These are phyloP conservation scores for Micoletzkya japonica DNA, from an alignment of 2,888 invertebrate species.

Conservation along the genomic window DNA sequence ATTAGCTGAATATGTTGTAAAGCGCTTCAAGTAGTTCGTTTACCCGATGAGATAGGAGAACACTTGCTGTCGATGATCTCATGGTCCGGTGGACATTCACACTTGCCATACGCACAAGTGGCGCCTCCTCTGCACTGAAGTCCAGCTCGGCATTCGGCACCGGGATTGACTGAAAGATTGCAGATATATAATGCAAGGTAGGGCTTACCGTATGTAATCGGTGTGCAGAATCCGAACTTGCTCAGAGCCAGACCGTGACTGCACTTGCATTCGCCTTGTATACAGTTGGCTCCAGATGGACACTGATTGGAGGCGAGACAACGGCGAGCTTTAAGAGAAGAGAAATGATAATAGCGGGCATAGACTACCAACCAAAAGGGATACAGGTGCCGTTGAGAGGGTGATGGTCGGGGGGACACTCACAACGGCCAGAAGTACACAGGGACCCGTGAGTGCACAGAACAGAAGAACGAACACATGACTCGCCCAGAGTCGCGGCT, in stretches of 20 bases:
- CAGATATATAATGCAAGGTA: not conserved
- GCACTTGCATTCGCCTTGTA: slow-evolving; percentile 49
- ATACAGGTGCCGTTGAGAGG: slow-evolving; percentile 44
- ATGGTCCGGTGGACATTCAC: slow-evolving; percentile 45
- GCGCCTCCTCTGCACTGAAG: slow-evolving; percentile 50
- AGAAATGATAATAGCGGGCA: not conserved
- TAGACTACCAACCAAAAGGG: slow-evolving; percentile 40
- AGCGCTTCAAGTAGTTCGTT: too few relatives aligned
- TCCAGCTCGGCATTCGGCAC: slow-evolving; percentile 46
- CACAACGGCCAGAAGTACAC: slow-evolving; percentile 49
- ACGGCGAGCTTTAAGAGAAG: slow-evolving; percentile 34
- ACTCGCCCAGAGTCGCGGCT: slow-evolving; percentile 50
- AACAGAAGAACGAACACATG: slow-evolving; percentile 41
- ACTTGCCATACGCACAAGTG: slow-evolving; percentile 45
- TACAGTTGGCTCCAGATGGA: slow-evolving; percentile 53
- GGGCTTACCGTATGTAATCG: slow-evolving; percentile 41
- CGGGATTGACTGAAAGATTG: slow-evolving; percentile 46
- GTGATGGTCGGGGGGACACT: slow-evolving; percentile 49
- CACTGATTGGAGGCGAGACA: slow-evolving; percentile 53
- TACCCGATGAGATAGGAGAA: too few relatives aligned
- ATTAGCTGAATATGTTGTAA: not conserved
- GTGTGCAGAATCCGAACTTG: slow-evolving; percentile 52
- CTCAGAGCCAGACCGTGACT: slow-evolving; percentile 43
- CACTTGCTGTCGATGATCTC: slow-evolving; percentile 43
- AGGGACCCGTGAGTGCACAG: slow-evolving; percentile 49